These are phyloP conservation scores for Caenorhabditis sp. DNA, from an alignment of 2,888 invertebrate genomes.

Conservation along the genomic window DNA sequence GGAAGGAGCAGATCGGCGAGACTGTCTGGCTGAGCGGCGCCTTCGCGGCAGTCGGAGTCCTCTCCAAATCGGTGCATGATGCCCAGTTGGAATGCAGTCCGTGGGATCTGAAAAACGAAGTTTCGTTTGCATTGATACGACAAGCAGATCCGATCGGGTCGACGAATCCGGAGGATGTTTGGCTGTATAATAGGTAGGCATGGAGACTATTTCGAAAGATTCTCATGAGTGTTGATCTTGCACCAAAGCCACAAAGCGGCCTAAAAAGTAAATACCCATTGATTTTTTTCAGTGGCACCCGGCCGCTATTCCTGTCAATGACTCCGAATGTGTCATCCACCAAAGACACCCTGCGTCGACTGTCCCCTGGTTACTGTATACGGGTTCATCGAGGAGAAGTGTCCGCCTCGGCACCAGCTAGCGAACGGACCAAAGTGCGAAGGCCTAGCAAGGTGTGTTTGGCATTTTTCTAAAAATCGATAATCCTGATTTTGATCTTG, in stretches of 20 bases:
- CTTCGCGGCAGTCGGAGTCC: conserved; percentile 75
- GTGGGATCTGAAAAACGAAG: conserved; percentile 79
- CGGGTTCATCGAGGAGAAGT: conserved; percentile 77
- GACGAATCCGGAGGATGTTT: conserved; percentile 79
- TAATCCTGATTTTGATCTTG: no score
- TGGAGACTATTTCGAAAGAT: no score
- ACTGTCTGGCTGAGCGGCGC: conserved; percentile 77
- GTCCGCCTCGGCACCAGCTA: conserved; percentile 56
- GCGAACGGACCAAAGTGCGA: conserved; percentile 60
- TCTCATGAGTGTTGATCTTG: no score
- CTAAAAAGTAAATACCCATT: no score
- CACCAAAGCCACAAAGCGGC: no score
- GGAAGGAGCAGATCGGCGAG: conserved; percentile 80
- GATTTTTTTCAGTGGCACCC: conserved; percentile 73
- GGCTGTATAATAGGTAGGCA: conserved; percentile 81
- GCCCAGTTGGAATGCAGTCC: conserved; percentile 78
- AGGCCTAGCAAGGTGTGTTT: conserved; percentile 60
- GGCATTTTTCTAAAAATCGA: no score
- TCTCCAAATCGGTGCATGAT: conserved; percentile 76
- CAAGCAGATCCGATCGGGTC: conserved; percentile 77
- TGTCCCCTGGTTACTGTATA: conserved; percentile 82
- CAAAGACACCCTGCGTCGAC: conserved; percentile 77
- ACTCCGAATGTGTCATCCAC: conserved; percentile 69
- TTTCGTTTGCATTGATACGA: conserved; percentile 80
- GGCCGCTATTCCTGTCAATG: conserved; percentile 79